A percentile compares a stretch with the other conserved stretches of the same genome.
These are phyloP conservation scores for Timandra comae DNA, from an alignment of 2,888 invertebrate species.

Conservation along the genomic window DNA sequence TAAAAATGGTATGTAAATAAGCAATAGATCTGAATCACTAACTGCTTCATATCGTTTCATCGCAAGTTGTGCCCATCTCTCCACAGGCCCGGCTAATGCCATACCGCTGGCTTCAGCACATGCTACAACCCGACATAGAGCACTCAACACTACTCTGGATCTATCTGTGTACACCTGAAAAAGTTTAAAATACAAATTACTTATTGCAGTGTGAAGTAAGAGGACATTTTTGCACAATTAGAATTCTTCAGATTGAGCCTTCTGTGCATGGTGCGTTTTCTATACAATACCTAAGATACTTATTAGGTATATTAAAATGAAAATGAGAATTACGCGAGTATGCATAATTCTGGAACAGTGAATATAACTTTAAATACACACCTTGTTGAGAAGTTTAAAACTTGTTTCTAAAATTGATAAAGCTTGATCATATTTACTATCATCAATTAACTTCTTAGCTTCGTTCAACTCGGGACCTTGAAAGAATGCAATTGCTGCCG, in stretches of 20 bases:
- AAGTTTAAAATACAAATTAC: no score
- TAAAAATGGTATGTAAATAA: slow-evolving; percentile 81
- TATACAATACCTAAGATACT: no score
- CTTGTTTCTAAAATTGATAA: slow-evolving; percentile 80
- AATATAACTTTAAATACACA: no score
- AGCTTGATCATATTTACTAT: slow-evolving; percentile 76
- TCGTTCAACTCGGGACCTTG: slow-evolving; percentile 79
- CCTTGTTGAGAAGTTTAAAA: slow-evolving; percentile 79
- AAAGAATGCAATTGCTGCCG: slow-evolving; percentile 78
- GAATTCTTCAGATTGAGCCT: no score
- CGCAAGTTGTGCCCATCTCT: slow-evolving; percentile 82
- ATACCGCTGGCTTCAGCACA: slow-evolving; percentile 68
- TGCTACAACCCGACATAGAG: slow-evolving; percentile 82
- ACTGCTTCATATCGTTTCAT: slow-evolving; percentile 83
- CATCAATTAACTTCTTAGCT: slow-evolving; percentile 76
- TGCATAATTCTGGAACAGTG: no score
- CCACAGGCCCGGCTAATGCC: slow-evolving; percentile 76
- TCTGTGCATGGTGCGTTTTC: not conserved
- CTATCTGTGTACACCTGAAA: slow-evolving; percentile 80
- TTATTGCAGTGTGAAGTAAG: no score
- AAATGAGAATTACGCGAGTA: no score
- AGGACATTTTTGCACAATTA: no score
- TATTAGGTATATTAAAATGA: no score
- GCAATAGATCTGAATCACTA: slow-evolving; percentile 82
- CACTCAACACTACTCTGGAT: slow-evolving; percentile 80